Evolutionary conservation across 2,113 vertebrate genomes (phyloP), one percentile per base, ranked within the genome.

Genomic region (Apistogramma diplotaenia): DNA sequence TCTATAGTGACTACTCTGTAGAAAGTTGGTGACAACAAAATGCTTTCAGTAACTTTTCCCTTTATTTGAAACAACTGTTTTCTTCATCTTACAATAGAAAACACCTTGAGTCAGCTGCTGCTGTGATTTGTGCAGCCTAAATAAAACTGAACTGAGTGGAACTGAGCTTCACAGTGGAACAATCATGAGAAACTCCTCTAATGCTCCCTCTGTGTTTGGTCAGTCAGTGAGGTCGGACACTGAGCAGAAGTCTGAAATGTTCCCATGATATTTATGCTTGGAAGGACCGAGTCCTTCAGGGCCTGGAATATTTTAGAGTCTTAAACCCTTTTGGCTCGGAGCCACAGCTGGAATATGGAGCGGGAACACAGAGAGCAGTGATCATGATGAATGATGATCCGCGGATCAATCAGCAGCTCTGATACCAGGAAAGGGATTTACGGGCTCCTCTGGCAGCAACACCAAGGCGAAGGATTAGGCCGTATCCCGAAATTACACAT

Each of bases 311-410:
- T 43, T 49, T 70, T 49, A 49, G 43, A 49, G 65, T 43, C 43
- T 70, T 70, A 70, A 70, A 51, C 43, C 65, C 65, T 70, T 70
- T 29, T 70, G 65, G 25, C 43, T 70, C 25, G 19, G 43, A 49
- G 25, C 65, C 65, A 70, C 43, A 51, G 65, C 10, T 70, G 65
- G 43, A 70, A 70, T 25, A 70, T 70, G 62, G 62, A 70, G 3
- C 25, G 43, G 40, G 40, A 70, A 70, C 43, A 70, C 25, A 70
- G 43, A 70, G 43, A 2, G 43, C 43, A 49, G 65, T 70, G 65
- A 70, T 70, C 65, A 51, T 51, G 65, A 70, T 70, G 65, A 70
- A 51, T 70, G 43, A 70, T 70, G 65, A 70, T 49, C 65, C 43
- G 11, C 3, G 65, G 65, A 70, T 70, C 62, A 70, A 70, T 70